Evolutionary conservation across 2,888 invertebrate species (phyloP).

Genomic region (Ctenicera cuprea): DNA sequence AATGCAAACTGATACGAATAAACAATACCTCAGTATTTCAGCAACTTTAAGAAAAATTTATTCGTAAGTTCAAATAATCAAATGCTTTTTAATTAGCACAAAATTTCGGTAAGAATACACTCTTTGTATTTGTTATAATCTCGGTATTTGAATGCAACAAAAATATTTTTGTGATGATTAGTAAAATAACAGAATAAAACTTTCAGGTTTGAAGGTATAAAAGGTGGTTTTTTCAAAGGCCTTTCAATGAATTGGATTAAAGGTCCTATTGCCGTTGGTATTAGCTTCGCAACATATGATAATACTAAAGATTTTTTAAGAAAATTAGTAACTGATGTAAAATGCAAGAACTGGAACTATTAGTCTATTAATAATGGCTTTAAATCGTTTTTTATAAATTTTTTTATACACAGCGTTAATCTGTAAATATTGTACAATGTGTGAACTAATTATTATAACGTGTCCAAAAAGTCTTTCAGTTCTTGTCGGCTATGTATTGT

Average conservation of each 20-base stretch:
- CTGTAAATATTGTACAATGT: slow-evolving; percentile 49
- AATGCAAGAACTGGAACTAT: slow-evolving; percentile 53
- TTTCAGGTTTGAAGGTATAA: slow-evolving; percentile 89
- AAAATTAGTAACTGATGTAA: slow-evolving; percentile 62
- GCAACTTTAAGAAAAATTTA: slow-evolving; percentile 83
- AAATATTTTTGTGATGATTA: too few species aligned
- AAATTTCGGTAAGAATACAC: too few species aligned
- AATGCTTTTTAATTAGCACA: too few species aligned
- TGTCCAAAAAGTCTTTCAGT: too few species aligned
- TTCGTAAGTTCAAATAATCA: slow-evolving; percentile 75
- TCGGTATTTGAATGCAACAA: too few species aligned
- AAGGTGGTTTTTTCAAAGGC: slow-evolving; percentile 96
- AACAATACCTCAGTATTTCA: slow-evolving; percentile 79
- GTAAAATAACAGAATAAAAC: slow-evolving; percentile 34
- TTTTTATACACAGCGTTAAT: slow-evolving; percentile 43
- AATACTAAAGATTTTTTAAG: slow-evolving; percentile 79
- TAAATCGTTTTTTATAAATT: slow-evolving; percentile 54
- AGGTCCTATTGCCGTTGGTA: slow-evolving; percentile 93
- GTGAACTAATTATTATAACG: slow-evolving; percentile 41
- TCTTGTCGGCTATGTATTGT: too few species aligned
- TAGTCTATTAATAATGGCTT: slow-evolving; percentile 40
- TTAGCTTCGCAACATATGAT: slow-evolving; percentile 97
- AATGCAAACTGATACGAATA: slow-evolving; percentile 77
- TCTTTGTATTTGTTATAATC: too few species aligned
- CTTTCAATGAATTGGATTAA: slow-evolving; percentile 99